Evolutionary conservation across 2,797 vertebrate genomes (phyloP), one percentile per base, ranked within the genome.

Genomic region (Enteromius mattozi): DNA sequence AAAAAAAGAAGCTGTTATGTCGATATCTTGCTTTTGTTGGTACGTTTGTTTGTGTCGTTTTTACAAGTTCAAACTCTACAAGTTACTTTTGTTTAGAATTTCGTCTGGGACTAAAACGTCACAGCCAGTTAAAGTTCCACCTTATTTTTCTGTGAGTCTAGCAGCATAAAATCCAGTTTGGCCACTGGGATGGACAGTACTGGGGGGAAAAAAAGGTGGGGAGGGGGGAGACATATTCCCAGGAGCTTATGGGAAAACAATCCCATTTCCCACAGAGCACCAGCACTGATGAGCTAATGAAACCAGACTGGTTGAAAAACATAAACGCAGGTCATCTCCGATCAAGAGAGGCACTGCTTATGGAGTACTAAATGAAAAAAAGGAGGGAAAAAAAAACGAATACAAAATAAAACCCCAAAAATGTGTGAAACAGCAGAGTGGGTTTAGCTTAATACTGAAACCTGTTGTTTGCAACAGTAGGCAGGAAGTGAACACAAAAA

Each of bases 31-130:
- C 84, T 93, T 89, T 86, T 88, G 88, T 92, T 91, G 90, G 70
- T 90, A 86, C 88, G 88, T 87, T 86, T 82, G 17, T 81, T 45
- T 86, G 76, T 84, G 79, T 88, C 71, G 37, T 85, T 84, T 80
- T 86, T 83, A 84, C 94, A 96, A 92, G 92, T 94, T 96, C 96
- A 97, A 97, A 98, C 97, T 96, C 87, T 84, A 97, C 95, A 97
- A 96, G 96, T 97, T 96, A 96, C 97, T 98, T 75, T 75, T 97
- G 97, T 97, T 98, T 97, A 96, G 97, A 97, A 97, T 98, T 98
- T 97, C 96, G 96, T 97, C 97, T 98, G 98, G 97, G 98, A 99
- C 98, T 99, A 99, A 99, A 99, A 99, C 98, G 98, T 98, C 98
- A 97, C 98, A 99, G 98, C 97, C 97, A 97, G 91, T 94, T 96